Evolutionary conservation across 1,140 invertebrate species (phyloP).

Genomic region (Mya arenaria): DNA sequence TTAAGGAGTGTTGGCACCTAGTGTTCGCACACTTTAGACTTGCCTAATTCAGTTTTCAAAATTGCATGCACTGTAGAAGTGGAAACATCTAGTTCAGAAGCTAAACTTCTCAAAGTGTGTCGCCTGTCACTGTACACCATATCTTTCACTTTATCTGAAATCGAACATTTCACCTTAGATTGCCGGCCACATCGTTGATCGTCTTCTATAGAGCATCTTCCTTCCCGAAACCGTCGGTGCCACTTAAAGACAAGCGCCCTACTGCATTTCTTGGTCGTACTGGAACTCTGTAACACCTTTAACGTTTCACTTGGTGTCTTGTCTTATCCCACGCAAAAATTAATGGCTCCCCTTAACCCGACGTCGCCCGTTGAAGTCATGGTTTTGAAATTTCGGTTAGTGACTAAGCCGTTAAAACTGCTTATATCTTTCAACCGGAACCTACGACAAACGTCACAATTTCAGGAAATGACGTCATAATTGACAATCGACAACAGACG

Average conservation of each 20-base stretch:
- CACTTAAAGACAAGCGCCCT: constrained; percentile 16
- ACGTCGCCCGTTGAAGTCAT: constrained; percentile 16
- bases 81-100: constrained; percentile 25
- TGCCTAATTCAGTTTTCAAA: constrained; percentile 4
- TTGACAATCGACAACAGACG: not conserved
- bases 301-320: constrained; percentile 7
- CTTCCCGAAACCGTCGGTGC: constrained; percentile 4
- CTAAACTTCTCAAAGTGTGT: constrained; percentile 12
- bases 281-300: not conserved
- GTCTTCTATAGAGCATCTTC: not conserved
- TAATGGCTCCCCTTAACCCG: constrained; percentile 10
- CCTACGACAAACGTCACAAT: not conserved
- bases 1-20: no score
- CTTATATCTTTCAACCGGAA: constrained; percentile 4
- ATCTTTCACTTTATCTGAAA: constrained; percentile 6
- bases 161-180: constrained; percentile 4
- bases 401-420: not conserved
- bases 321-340: not conserved
- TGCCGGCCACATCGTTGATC: not conserved
- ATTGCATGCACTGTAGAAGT: constrained; percentile 10
- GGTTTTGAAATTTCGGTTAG: constrained; percentile 16
- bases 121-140: constrained; percentile 9
- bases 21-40: constrained; percentile 13
- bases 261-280: not conserved
- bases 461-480: constrained; percentile 4